A percentile compares a stretch with the other conserved stretches of the same genome.
Evolutionary conservation across 2,797 vertebrate species (phyloP).

Genomic region (Smutsia gigantea): DNA sequence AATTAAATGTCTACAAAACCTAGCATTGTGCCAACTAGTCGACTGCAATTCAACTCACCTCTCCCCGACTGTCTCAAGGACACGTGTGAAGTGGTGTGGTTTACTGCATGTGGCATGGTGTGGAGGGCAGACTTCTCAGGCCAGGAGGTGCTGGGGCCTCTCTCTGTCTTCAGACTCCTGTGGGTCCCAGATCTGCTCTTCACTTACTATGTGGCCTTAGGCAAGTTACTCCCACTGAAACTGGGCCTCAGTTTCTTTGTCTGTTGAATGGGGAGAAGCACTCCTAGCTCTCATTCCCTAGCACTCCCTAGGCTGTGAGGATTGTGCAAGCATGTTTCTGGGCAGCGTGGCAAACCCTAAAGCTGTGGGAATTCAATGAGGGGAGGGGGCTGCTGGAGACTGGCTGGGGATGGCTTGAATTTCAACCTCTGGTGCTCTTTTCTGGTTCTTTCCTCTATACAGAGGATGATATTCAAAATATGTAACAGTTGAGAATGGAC

Average conservation of each 20-base stretch:
- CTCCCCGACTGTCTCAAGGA: neutral
- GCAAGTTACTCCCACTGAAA: neutral
- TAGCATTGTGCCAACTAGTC: neutral
- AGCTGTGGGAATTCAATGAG: neutral
- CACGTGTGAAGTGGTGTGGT: neutral
- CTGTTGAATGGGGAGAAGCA: neutral
- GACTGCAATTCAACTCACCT: neutral
- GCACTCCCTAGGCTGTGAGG: neutral
- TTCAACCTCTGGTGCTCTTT: neutral
- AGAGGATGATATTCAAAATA: neutral
- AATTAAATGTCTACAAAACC: constrained; percentile 61
- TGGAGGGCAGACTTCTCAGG: neutral
- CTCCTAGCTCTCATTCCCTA: neutral
- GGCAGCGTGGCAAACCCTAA: neutral
- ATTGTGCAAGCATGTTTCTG: fast-evolving
- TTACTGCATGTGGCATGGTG: no score
- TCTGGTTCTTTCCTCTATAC: neutral
- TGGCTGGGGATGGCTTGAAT: neutral
- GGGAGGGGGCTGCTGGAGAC: neutral
- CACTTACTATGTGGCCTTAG: neutral
- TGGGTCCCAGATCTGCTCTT: neutral
- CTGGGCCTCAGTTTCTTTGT: neutral
- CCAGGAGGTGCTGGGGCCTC: neutral
- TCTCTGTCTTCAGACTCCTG: neutral
- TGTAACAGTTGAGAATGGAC: neutral